phyloP scores from a whole-genome alignment of 1,140 invertebrate species.

The Melipona quadrifasciata region DNA sequence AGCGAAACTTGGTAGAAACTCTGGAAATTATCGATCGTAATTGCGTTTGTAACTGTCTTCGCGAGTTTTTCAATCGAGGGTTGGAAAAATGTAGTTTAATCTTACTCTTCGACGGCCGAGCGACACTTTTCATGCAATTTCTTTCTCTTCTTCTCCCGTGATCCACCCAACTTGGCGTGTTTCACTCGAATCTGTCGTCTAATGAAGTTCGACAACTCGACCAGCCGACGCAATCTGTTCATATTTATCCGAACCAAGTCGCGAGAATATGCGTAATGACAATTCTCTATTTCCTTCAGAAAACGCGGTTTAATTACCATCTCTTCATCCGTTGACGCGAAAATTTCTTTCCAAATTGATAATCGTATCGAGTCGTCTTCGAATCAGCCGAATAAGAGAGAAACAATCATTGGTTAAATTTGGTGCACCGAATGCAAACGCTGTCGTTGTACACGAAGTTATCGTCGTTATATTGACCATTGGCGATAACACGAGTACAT shows the following conservation, averaged over 20 bases:
- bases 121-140: background rate
- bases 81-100: background rate
- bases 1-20: background rate
- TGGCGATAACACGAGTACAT: background rate
- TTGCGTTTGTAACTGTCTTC: background rate
- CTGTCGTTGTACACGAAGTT: background rate
- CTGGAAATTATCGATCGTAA: background rate
- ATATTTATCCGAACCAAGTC: constrained; percentile 59
- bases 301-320: background rate
- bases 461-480: background rate
- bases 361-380: background rate
- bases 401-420: background rate
- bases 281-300: background rate
- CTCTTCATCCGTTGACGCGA: too few relatives aligned
- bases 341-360: background rate
- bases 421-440: background rate
- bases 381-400: background rate
- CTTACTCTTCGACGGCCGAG: background rate
- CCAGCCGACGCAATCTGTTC: constrained; percentile 36
- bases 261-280: constrained; percentile 38
- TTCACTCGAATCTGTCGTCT: background rate
- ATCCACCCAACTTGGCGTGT: background rate
- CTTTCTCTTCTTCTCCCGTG: background rate
- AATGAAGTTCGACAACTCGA: constrained; percentile 24
- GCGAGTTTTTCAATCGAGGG: background rate